A percentile compares a stretch with the other conserved stretches of the same genome.
These are phyloP conservation scores for Toxotes lorentzi DNA, from an alignment of 2,797 vertebrate species.

Conservation along the genomic window DNA sequence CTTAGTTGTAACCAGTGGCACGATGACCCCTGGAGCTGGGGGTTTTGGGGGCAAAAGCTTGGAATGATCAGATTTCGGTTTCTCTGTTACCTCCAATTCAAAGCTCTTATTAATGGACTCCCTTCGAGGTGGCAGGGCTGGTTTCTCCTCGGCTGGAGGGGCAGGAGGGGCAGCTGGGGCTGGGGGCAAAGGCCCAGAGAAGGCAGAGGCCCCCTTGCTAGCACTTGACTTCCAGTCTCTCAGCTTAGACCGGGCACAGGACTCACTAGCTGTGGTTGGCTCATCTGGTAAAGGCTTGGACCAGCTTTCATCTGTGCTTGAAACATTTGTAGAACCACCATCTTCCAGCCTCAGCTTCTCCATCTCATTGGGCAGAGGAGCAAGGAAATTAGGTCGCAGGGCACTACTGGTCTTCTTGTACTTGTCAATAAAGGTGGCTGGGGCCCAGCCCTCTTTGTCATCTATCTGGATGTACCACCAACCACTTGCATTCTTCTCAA, in stretches of 20 bases:
- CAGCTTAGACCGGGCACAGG: slow-evolving; percentile 85
- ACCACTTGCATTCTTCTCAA: slow-evolving; percentile 96
- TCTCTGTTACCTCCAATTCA: slow-evolving; percentile 89
- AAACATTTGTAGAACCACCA: slow-evolving; percentile 46
- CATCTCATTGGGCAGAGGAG: slow-evolving; percentile 93
- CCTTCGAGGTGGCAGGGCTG: slow-evolving; percentile 93
- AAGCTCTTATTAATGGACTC: slow-evolving; percentile 96
- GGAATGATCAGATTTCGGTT: slow-evolving; percentile 84
- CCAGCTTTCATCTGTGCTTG: slow-evolving; percentile 79
- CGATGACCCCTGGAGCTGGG: slow-evolving; percentile 85
- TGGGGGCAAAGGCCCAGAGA: slow-evolving; percentile 81
- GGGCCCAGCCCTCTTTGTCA: slow-evolving; percentile 98
- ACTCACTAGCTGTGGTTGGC: slow-evolving; percentile 85
- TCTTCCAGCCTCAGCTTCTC: slow-evolving; percentile 89
- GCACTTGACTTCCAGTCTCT: slow-evolving; percentile 92
- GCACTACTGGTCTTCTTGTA: slow-evolving; percentile 98
- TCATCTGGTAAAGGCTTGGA: slow-evolving; percentile 94
- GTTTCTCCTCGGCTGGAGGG: slow-evolving; percentile 91
- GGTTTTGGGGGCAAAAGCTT: slow-evolving; percentile 92
- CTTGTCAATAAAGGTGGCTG: slow-evolving; percentile 96
- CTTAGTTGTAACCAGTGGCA: slow-evolving; percentile 90
- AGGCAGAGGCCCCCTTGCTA: slow-evolving; percentile 71
- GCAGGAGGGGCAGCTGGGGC: slow-evolving; percentile 83
- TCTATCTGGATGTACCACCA: slow-evolving; percentile 99
- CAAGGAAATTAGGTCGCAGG: slow-evolving; percentile 94